Base-by-base conservation (phyloP, 2,797 vertebrate species). In the Rhabdomys pumilio region DNA sequence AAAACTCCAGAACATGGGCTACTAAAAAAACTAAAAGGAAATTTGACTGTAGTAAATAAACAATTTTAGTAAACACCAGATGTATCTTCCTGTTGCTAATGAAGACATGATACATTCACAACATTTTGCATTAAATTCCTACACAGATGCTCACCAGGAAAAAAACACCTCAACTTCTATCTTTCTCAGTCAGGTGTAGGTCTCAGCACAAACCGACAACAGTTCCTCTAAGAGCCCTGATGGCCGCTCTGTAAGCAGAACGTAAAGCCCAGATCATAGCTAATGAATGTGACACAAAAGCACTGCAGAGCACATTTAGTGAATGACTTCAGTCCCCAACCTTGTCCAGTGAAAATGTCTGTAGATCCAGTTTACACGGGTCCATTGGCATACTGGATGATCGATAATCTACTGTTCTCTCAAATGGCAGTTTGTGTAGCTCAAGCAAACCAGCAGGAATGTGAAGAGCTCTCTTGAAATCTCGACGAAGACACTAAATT, bases 21-120 rank as follows among this genome's bases (percentile, higher is more conserved):
- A 93, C 89, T 87, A 93, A 95, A 95, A 95, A 79, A 94, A 94
- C 47, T 86, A 88, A 96, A 86, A 95, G 50, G 67, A 77, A 95
- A 95, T 67, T 65, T 96, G 83, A 97, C 95, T 89, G 85, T 91
- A 87, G 96, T 96, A 96, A 97, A 97, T 96, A 96, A 97, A 97
- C 80, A 91, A 96, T 69, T 96, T 96, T 86, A 97, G 95, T 97
- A 97, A 95, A 97, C 89, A 97, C 61, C 90, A 93, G 47, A n/a
- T 96, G 61, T 94, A 92, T 77, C 92, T 53, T 97, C 94, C 90
- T 81, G 87, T 94, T 94, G 81, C 93, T 95, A 98, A 91, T 89
- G 55, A 96, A 97, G 89, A 97, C 95, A 97, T 97, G 95, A 97
- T 94, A 95, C 92, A 97, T 94, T 97, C 89, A 94, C 44, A 91